Conservation (phyloP, 2,797 vertebrate species). For the Ibycter americanus region DNA sequence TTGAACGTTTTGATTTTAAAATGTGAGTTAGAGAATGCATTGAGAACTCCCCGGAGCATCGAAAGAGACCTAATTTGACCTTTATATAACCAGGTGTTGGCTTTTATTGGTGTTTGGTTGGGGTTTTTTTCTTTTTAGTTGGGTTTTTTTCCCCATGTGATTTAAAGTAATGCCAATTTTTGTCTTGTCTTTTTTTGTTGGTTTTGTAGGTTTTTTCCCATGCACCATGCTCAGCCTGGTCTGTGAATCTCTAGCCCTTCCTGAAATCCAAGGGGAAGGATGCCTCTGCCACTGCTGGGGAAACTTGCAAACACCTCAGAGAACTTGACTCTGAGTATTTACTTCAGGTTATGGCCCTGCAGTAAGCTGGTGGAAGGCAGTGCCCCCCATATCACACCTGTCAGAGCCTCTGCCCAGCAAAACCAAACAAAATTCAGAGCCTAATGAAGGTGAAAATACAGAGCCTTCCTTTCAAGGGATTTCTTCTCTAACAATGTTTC, state of each 20-base stretch:
- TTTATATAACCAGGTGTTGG: neutral
- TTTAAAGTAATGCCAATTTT: neutral
- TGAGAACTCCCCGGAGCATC: neutral
- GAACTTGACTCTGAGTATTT: neutral
- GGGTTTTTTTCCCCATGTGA: neutral
- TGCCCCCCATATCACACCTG: neutral
- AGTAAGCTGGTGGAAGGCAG: neutral
- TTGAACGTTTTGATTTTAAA: neutral
- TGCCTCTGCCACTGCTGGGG: neutral
- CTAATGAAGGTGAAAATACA: neutral
- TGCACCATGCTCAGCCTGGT: fast-evolving
- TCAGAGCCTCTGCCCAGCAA: neutral
- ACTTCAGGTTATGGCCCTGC: neutral
- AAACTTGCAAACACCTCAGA: neutral
- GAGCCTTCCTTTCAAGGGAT: fast-evolving
- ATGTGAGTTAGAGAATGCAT: neutral
- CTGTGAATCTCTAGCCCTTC: neutral
- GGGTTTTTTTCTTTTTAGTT: neutral
- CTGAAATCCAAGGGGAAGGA: neutral
- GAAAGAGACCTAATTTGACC: neutral
- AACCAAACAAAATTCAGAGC: neutral
- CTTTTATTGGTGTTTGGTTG: neutral
- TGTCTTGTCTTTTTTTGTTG: neutral
- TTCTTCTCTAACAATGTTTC: neutral
- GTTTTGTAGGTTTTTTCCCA: neutral